Conservation (phyloP, 2,888 invertebrate species). For the Drosophila melanocephala region DNA sequence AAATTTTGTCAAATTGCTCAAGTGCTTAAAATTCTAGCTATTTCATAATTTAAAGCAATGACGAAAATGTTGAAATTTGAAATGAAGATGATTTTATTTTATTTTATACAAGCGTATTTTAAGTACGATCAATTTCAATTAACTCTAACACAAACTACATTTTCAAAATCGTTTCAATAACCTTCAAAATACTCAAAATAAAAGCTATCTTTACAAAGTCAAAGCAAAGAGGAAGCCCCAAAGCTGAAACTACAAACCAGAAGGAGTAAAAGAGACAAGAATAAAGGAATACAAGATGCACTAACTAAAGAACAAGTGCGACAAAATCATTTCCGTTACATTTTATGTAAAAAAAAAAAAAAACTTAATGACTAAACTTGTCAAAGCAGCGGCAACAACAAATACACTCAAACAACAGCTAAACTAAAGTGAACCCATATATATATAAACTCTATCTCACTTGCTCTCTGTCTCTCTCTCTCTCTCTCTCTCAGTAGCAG, state of each 20-base stretch:
- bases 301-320: constrained; percentile 23
- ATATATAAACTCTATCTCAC: constrained; percentile 13
- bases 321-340: constrained; percentile 73
- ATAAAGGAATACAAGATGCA: background rate
- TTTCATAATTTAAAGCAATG: background rate
- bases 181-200: background rate
- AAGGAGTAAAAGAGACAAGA: background rate
- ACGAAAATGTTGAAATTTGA: background rate
- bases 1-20: background rate
- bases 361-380: constrained; percentile 56
- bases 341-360: constrained; percentile 31
- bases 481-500: constrained; percentile 20
- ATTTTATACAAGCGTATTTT: background rate
- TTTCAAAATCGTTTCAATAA: background rate
- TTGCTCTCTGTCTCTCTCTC: constrained; percentile 3
- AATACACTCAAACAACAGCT: constrained; percentile 20
- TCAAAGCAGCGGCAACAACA: constrained; percentile 29
- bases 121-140: background rate
- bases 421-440: constrained; percentile 11
- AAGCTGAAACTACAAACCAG: constrained; percentile 8
- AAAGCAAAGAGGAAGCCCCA: constrained; percentile 6
- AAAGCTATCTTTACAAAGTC: background rate
- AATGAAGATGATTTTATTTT: background rate
- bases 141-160: background rate
- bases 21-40: background rate